Evolutionary conservation across 2,797 vertebrate species (phyloP), one percentile per base, ranked within the genome.

Genomic region (Ciconia nigra): DNA sequence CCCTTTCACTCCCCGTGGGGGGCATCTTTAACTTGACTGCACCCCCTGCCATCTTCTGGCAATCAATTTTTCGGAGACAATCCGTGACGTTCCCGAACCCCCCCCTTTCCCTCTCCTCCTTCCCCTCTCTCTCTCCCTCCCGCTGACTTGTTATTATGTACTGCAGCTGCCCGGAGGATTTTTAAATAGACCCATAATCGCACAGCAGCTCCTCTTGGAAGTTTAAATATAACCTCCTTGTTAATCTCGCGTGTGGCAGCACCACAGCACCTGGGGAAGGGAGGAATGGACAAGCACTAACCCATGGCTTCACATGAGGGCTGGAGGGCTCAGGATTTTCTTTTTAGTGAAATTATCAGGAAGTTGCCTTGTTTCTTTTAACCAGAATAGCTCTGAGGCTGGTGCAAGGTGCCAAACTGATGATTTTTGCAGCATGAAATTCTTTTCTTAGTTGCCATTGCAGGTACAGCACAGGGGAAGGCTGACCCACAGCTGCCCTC

Each of bases 221-320:
- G 97, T 97, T 98, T 98, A 98, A 98, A 98, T 98, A 98, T 97
- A 98, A 97, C 95, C 97, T 97, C 96, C 97, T 98, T 97, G 97
- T 97, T 98, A 97, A 98, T 98, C 97, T 98, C 58, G 84, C 70
- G 31, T 92, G 87, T 97, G 96, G 95, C 17, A 54, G 96, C 91
- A 94, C 83, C 90, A 89, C 87, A 91, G 96, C 97, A 97, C 97
- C 97, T 98, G 97, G 96, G 92, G 91, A 97, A 97, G 93, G 46
- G 88, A 95, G 91, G 78, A 39, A 76, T 87, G 95, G 97, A 83
- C 88, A 69, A 88, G 91, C 87, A 24, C 74, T 86, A 94, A 78
- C 86, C 82, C 73, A 33, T 70, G 72, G 79, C 82, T 95, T 83
- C 95, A 61, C 57, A 39, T 71, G 79, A 89, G 52, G 66, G 51